A percentile compares a stretch with the other conserved stretches of the same genome.
Evolutionary conservation across 2,113 vertebrate genomes (phyloP).

Genomic region (Sorex fumeus): DNA sequence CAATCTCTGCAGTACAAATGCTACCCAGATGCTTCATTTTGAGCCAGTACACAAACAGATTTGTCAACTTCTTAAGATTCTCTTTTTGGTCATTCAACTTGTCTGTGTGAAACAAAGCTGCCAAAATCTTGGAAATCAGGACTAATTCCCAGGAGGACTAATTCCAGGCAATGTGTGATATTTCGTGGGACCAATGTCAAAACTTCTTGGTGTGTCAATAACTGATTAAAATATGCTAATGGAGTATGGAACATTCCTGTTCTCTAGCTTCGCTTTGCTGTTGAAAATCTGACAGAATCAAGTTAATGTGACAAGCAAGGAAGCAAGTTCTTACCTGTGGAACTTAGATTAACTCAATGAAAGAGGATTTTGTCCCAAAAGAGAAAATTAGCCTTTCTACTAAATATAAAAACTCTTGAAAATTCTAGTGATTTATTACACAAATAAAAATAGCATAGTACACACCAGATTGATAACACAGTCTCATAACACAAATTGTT

Average conservation of each 20-base stretch:
- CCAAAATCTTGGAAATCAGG: not conserved
- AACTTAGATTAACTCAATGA: not conserved
- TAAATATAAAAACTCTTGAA: not conserved
- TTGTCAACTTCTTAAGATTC: not conserved
- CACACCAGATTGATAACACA: not conserved
- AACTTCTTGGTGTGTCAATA: not conserved
- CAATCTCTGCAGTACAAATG: not conserved
- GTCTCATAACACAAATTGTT: not conserved
- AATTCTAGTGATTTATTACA: not conserved
- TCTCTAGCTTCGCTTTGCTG: not conserved
- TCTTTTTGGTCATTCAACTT: not conserved
- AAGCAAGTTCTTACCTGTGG: not conserved
- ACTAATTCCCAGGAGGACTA: not conserved
- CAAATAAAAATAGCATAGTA: not conserved
- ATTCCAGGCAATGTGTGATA: not conserved
- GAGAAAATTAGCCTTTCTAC: not conserved
- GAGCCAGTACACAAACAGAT: not conserved
- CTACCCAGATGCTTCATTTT: not conserved
- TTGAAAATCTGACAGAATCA: not conserved
- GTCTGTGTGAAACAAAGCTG: not conserved
- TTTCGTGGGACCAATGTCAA: not conserved
- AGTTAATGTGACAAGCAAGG: not conserved
- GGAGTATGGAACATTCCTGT: not conserved
- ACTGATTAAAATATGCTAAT: not conserved
- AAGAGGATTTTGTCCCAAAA: not conserved